Base-by-base conservation (phyloP, 2,888 invertebrate species). In the Cosmorhoe ocellata region DNA sequence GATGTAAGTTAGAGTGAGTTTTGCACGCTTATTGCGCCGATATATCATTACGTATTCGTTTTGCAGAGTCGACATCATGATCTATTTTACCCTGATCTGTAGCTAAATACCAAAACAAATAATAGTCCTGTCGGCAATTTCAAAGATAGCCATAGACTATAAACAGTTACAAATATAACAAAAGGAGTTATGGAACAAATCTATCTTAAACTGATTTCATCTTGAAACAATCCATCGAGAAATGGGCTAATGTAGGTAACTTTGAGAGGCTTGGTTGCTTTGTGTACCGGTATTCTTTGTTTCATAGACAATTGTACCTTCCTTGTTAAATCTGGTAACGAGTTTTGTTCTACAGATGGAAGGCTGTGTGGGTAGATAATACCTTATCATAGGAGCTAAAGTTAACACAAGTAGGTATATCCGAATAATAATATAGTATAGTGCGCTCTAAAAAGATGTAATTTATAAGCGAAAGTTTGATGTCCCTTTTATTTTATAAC, bases 211-310 rank as follows among this genome's bases (percentile, higher is more conserved):
- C 14, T 12, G 36, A 11, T 18, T 34, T 13, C n/a, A n/a, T n/a
- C n/a, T n/a, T 22, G 22, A 34, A 36, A 36, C 36, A 36, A 37
- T 48, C 33, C 31, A 50, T 40, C 12, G 43, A 48, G 24, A 36
- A 51, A 36, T 44, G 9, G 41, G 40, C 12, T 37, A 43, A 26
- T 39, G 42, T 40, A 34, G 46, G 41, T 43, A 48, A 31, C 47
- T 22, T 36, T 30, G 30, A 49, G 38, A 18, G n/a, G n/a, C n/a
- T n/a, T n/a, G n/a, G n/a, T 28, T 26, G 30, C 49, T 45, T 49
- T 42, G 44, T 54, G 30, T 28, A 41, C 34, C 47, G 34, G 37
- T 41, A 48, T 43, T 49, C 44, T 51, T 56, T 56, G 56, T 56
- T 44, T 44, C 5, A 44, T 7, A 24, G 3, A 39, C 43, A 33